Evolutionary conservation across 1,140 invertebrate species (phyloP), one percentile per base, ranked within the genome.

Genomic region (Bursaphelenchus mucronatus): DNA sequence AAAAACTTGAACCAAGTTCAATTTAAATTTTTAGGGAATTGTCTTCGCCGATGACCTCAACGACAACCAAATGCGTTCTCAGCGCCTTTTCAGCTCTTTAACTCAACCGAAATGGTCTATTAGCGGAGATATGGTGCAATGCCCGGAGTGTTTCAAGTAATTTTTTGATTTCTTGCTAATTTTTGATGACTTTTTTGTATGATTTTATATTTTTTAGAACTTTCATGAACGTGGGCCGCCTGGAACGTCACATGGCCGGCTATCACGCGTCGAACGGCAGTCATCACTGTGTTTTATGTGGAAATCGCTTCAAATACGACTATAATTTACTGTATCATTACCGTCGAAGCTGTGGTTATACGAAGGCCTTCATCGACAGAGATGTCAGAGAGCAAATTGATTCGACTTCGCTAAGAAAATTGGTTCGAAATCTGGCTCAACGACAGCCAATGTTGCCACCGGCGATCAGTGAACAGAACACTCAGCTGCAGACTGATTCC

Each of bases 251-350:
- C 50, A 52, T 80, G 64, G 71, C 68, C 49, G 78, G 76, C 41
- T 66, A 74, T 52, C 76, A 78, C 41, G 52, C 69, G 11, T 68
- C 76, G 10, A 50, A 54, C 17, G 76, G 76, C 19, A 66, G 72
- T 1, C 77, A 80, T 51, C 76, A 80, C 49, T 78, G 76, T 52
- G 30, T 69, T 17, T 56, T 78, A 13, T 78, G 76, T 53, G 76
- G 76, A n/a, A 75, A 77, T 63, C 70, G 75, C 0, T 78, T 80
- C 61, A 78, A 78, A 63, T 78, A 78, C 55, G 76, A 78, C 17
- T 78, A 78, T 63, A 80, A 77, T 63, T 52, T 78, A 46, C 61
- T 78, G 11, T 78, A 76, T 59, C 76, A 78, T 53, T 80, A 80
- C 51, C 74, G 76, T 13, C 55, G 59, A 19, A 69, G 64, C 13